Evolutionary conservation across 2,113 vertebrate genomes (phyloP).

Genomic region (Amphiprion percula): DNA sequence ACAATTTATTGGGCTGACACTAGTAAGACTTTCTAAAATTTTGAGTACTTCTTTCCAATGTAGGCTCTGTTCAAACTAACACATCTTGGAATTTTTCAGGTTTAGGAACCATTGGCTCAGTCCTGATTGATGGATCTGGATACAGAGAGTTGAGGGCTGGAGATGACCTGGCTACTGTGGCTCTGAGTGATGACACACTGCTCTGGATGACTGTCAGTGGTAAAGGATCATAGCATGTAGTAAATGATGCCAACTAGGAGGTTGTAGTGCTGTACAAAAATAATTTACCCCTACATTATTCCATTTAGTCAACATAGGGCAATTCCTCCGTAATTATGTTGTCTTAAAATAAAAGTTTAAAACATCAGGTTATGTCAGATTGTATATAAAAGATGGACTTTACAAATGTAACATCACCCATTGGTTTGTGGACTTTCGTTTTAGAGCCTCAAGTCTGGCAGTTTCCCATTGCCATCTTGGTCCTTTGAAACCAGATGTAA

Average conservation of each 20-base stretch:
- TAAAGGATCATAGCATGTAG: conserved; percentile 45
- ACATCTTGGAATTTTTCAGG: conserved; percentile 69
- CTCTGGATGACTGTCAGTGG: conserved; percentile 89
- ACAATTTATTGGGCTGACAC: conserved; percentile 90
- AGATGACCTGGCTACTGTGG: conserved; percentile 80
- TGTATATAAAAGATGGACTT: too few relatives aligned
- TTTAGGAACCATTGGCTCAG: conserved; percentile 82
- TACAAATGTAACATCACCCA: too few relatives aligned
- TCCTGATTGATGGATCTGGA: conserved; percentile 85
- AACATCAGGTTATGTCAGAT: too few relatives aligned
- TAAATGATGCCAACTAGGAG: too few relatives aligned
- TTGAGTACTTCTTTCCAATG: background rate
- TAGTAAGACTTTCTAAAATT: conserved; percentile 74
- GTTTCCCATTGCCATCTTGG: too few relatives aligned
- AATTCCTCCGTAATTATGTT: too few relatives aligned
- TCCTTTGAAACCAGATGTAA: too few relatives aligned
- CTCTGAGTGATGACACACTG: conserved; percentile 80
- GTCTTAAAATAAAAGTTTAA: too few relatives aligned
- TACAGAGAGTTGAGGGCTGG: conserved; percentile 82
- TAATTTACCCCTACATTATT: background rate
- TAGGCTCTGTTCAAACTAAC: background rate
- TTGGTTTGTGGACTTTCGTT: too few relatives aligned
- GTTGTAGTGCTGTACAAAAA: background rate
- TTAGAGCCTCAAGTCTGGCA: too few relatives aligned
- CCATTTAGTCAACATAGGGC: too few relatives aligned